These are phyloP conservation scores for Donacobius atricapilla DNA, from an alignment of 2,113 vertebrate species.

Conservation along the genomic window DNA sequence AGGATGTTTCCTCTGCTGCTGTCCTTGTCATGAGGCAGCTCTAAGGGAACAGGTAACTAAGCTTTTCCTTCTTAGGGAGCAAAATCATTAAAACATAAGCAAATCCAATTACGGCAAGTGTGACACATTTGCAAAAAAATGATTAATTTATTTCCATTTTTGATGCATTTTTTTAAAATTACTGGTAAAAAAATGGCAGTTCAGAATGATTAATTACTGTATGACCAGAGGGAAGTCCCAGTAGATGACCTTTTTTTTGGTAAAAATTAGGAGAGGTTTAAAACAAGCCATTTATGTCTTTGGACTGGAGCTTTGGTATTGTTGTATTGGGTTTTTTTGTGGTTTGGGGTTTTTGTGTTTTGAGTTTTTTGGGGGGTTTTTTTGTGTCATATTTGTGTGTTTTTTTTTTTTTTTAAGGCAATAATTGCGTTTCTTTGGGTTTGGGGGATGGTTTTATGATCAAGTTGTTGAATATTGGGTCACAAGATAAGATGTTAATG, in stretches of 20 bases:
- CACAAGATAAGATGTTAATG: not conserved
- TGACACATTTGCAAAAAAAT: not conserved
- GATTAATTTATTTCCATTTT: not conserved
- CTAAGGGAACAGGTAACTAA: not conserved
- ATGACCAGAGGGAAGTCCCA: not conserved
- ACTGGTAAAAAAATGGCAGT: not conserved
- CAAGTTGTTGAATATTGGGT: not conserved
- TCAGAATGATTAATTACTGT: not conserved
- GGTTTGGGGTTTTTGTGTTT: not conserved
- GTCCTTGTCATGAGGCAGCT: not conserved
- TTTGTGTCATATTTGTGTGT: not conserved
- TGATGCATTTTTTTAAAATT: not conserved
- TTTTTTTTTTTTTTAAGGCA: not conserved
- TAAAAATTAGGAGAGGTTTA: not conserved
- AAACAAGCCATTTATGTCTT: not conserved
- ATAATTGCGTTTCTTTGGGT: not conserved
- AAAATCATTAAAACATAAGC: not conserved
- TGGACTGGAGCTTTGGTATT: not conserved
- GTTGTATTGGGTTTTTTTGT: not conserved
- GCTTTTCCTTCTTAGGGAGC: not conserved
- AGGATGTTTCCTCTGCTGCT: not conserved
- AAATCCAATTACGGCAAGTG: not conserved
- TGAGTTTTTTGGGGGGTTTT: not conserved
- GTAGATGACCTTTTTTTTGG: not conserved
- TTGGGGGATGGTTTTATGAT: not conserved